Base-by-base conservation (phyloP, 2,113 vertebrate species). In the Orientallactaga bullata region DNA sequence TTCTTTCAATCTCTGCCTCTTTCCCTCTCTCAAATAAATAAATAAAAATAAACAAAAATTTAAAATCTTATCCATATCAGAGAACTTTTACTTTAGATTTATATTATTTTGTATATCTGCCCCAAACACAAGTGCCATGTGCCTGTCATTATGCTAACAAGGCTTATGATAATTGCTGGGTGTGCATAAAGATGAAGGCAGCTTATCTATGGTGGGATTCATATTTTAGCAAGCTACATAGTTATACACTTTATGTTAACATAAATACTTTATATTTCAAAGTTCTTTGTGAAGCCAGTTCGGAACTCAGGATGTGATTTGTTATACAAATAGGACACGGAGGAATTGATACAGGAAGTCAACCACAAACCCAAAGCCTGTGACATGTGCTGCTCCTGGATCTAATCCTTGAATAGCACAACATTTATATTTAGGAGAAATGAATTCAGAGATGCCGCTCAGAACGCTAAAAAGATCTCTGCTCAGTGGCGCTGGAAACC, bases 1-100 rank as follows among this genome's bases (percentile, higher is more conserved):
- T n/a, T n/a, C n/a, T n/a, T n/a, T n/a, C n/a, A n/a, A n/a, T n/a
- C n/a, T n/a, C n/a, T n/a, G n/a, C n/a, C n/a, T n/a, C n/a, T n/a
- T n/a, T n/a, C n/a, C n/a, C n/a, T n/a, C n/a, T n/a, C n/a, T n/a
- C n/a, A n/a, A n/a, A n/a, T n/a, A n/a, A n/a, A n/a, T n/a, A n/a
- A n/a, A n/a, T n/a, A n/a, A n/a, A n/a, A n/a, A n/a, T n/a, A n/a
- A n/a, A n/a, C n/a, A n/a, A n/a, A n/a, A n/a, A n/a, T n/a, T 94
- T 37, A 69, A 91, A 68, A 85, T 69, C 23, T 30, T 66, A 91
- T 5, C 20, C 21, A 2, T 39, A 66, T 80, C 55, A 85, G 85
- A 90, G 89, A 73, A 58, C 30, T 85, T 95, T 86, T 30, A 18
- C 69, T 76, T 82, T 60, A 79, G 65, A 79, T 87, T 71, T 95